Evolutionary conservation across 2,113 vertebrate species (phyloP), one percentile per base, ranked within the genome.

Genomic region (Oreotragus oreotragus): DNA sequence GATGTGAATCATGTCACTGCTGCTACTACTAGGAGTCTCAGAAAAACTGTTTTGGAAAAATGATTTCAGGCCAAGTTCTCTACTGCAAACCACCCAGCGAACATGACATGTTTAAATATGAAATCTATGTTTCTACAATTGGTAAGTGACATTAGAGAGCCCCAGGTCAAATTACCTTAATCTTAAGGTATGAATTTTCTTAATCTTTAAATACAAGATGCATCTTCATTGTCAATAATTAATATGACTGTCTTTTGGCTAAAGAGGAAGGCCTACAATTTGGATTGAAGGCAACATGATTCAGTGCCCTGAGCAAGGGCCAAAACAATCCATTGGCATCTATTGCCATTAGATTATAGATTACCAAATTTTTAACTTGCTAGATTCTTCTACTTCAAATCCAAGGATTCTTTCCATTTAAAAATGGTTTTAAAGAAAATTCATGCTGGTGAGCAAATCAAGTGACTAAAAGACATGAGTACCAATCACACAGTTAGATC

Each of bases 371-470:
- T 17, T 43, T 57, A 43, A 96, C 80, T 1, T 23, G 73, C 10
- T 39, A 60, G 60, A 39, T 6, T 58, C 88, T 91, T 84, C 79
- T 83, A 92, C 58, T 96, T 88, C 19, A 92, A 85, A 86, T 92
- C 7, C 33, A 91, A 96, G 80, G 25, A 64, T 49, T 27, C 3
- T 53, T 95, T 95, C 89, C 45, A 90, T 12, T 88, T 93, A 49
- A 95, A 97, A 94, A 60, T 12, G 88, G n/a, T 81, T 84, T 87
- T 76, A 81, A 95, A 95, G 66, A 27, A 87, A 51, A 36, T 93
- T 70, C 49, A 73, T 23, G 55, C 28, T 93, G 87, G 79, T 92
- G 55, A 86, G 60, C 79, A 88, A 58, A 76, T 76, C 36, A 86
- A 91, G 17, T 84, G 45, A 87, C 58, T 58, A 90, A 86, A n/a